phyloP scores from a whole-genome alignment of 2,888 invertebrate species.

The Alviniconcha strummeri region DNA sequence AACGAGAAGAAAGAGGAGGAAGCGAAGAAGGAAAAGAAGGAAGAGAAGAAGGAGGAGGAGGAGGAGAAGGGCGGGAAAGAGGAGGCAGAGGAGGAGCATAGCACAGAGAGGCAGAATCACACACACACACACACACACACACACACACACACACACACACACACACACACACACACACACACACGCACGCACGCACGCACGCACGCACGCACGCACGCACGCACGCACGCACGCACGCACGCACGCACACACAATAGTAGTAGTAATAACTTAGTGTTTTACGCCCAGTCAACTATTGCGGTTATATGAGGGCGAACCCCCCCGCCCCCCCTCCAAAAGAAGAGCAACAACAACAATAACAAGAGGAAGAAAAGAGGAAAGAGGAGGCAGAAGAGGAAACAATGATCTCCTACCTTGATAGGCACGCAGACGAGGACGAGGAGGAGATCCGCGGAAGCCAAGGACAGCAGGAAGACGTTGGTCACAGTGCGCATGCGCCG shows the following conservation, averaged over 20 bases:
- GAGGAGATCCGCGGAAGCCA: conserved; percentile 81
- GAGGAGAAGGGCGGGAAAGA: too few species aligned
- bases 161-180: conserved; percentile 1
- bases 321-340: too few species aligned
- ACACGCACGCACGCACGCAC: background rate
- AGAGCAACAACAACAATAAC: too few species aligned
- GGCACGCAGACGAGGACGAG: conserved; percentile 82
- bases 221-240: background rate
- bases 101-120: background rate
- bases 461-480: conserved; percentile 81
- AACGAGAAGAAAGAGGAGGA: background rate
- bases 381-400: too few species aligned
- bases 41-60: too few species aligned
- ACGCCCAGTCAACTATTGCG: too few species aligned
- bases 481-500: conserved; percentile 78
- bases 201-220: background rate
- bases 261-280: too few species aligned
- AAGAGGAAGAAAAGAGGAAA: background rate
- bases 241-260: background rate
- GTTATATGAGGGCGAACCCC: too few species aligned
- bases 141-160: conserved; percentile 1
- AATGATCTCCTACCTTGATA: conserved; percentile 78
- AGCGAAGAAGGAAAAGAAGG: background rate
- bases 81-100: too few species aligned
- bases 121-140: conserved; percentile 3